Conservation (phyloP, 1,140 invertebrate species). For the Helicoverpa armigera region DNA sequence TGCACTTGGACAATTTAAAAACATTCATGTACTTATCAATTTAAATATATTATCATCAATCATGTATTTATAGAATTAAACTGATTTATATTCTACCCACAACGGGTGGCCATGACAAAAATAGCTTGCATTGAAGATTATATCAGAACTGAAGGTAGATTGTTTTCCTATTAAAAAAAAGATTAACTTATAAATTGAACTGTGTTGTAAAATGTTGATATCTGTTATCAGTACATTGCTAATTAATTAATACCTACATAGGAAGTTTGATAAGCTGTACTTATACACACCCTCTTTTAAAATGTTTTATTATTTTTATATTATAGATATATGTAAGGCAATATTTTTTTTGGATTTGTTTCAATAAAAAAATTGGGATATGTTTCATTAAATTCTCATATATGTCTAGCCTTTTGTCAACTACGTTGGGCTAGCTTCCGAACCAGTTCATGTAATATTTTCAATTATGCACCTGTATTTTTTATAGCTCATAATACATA, state of each 20-base stretch:
- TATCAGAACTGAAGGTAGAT: background rate
- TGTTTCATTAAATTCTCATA: too few species aligned
- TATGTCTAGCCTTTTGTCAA: too few species aligned
- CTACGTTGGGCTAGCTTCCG: too few species aligned
- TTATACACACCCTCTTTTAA: too few species aligned
- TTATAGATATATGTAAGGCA: too few species aligned
- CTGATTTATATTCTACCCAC: background rate
- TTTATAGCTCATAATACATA: too few species aligned
- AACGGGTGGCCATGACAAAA: background rate
- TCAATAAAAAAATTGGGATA: too few species aligned
- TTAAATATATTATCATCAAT: background rate
- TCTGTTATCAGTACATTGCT: slow-evolving; percentile 4
- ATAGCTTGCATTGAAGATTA: background rate
- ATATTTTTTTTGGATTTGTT: too few species aligned
- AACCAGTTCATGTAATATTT: too few species aligned
- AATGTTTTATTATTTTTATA: too few species aligned
- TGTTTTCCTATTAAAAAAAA: background rate
- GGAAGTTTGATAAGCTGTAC: background rate
- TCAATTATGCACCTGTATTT: too few species aligned
- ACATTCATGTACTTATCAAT: background rate
- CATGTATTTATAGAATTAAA: background rate
- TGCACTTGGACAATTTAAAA: too few species aligned
- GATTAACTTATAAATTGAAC: background rate
- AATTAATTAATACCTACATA: background rate
- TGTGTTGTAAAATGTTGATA: background rate